Evolutionary conservation across 2,113 vertebrate species (phyloP).

Genomic region (crab-eating macaque (Macaca fascicularis)): T2T-MFA8v1.1 NC_088378.1:46998501-46999000

Average conservation of each 20-base stretch:
- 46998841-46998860: neutral
- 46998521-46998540: neutral
- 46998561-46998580: neutral
- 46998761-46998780: neutral
- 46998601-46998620: neutral
- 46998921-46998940: neutral
- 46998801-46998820: neutral
- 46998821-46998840: neutral
- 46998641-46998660: neutral
- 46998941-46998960: neutral
- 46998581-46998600: neutral
- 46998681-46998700: neutral
- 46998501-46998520: neutral
- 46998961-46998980: neutral
- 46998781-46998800: neutral
- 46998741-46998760: neutral
- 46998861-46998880: conserved; percentile 7
- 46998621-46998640: neutral
- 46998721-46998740: neutral
- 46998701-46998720: neutral
- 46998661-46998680: neutral
- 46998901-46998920: neutral
- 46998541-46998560: neutral
- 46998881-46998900: neutral
- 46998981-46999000: neutral